Conservation (phyloP, 2,888 invertebrate species). For the Protonemura montana region DNA sequence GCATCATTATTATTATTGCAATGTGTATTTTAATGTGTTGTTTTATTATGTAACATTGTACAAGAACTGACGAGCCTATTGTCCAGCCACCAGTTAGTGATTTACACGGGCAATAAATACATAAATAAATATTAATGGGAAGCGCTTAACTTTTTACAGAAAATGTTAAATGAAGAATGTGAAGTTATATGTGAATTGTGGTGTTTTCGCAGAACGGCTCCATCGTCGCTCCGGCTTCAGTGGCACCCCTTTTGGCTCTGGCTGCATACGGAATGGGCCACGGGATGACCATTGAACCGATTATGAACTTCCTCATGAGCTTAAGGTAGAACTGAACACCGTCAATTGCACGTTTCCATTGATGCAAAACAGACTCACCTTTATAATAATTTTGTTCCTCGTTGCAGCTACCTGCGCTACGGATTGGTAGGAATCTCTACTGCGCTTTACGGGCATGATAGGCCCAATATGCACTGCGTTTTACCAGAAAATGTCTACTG, state of each 20-base stretch:
- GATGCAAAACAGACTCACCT: background rate
- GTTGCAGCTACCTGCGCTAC: conserved; percentile 70
- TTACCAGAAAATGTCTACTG: conserved; percentile 65
- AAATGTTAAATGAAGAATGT: conserved; percentile 20
- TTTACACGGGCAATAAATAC: too few relatives aligned
- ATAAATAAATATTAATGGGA: too few relatives aligned
- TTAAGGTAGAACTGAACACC: conserved; percentile 49
- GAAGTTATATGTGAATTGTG: conserved; percentile 54
- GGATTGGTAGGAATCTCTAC: conserved; percentile 69
- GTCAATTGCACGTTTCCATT: background rate
- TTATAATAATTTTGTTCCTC: background rate
- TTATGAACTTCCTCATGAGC: conserved; percentile 66
- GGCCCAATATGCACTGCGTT: conserved; percentile 68
- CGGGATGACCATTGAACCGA: conserved; percentile 62
- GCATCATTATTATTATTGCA: too few relatives aligned
- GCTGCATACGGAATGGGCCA: conserved; percentile 72
- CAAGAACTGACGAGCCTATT: too few relatives aligned
- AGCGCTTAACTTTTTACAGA: too few relatives aligned
- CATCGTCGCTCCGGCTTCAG: conserved; percentile 65
- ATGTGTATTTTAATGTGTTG: too few relatives aligned
- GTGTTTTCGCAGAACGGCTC: conserved; percentile 64
- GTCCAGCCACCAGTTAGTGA: too few relatives aligned
- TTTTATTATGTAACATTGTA: too few relatives aligned
- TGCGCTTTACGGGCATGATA: conserved; percentile 67
- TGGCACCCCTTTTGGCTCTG: conserved; percentile 66